Evolutionary conservation across 2,113 vertebrate species (phyloP).

Genomic region (Oncorhynchus kisutch): DNA sequence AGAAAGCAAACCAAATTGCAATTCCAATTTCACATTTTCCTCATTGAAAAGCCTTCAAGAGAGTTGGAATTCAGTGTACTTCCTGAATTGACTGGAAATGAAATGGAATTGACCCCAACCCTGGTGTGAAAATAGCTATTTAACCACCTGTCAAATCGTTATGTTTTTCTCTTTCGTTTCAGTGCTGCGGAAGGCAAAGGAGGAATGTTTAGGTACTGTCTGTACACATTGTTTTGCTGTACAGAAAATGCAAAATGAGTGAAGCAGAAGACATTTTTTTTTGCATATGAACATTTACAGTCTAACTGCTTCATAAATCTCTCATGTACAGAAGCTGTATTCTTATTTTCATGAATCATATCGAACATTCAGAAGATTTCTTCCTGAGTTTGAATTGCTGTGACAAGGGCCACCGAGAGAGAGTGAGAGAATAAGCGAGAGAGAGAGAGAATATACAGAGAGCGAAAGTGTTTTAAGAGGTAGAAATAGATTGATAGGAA

Average conservation of each 20-base stretch:
- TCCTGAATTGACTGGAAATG: too few species aligned
- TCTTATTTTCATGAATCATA: slow-evolving; percentile 89
- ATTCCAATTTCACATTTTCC: too few species aligned
- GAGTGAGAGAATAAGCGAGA: slow-evolving; percentile 57
- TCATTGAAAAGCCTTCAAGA: too few species aligned
- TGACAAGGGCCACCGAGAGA: slow-evolving; percentile 85
- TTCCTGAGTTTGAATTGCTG: slow-evolving; percentile 97
- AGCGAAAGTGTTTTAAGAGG: background rate
- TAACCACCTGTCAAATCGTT: slow-evolving; percentile 75
- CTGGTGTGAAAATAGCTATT: slow-evolving; percentile 57
- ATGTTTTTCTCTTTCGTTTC: slow-evolving; percentile 70
- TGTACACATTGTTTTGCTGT: slow-evolving; percentile 86
- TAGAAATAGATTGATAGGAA: slow-evolving; percentile 50
- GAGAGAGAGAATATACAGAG: background rate
- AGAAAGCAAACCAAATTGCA: too few species aligned
- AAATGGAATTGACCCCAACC: too few species aligned
- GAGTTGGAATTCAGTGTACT: too few species aligned
- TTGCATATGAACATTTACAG: slow-evolving; percentile 98
- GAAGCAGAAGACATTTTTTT: slow-evolving; percentile 82
- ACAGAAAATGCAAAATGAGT: slow-evolving; percentile 77
- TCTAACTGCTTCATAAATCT: slow-evolving; percentile 85
- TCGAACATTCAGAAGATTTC: slow-evolving; percentile 97
- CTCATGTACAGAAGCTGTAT: slow-evolving; percentile 86
- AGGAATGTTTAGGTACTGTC: slow-evolving; percentile 92
- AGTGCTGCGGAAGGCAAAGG: slow-evolving; percentile 86